These are phyloP conservation scores for Penaeus chinensis DNA, from an alignment of 1,140 invertebrate species.

Conservation along the genomic window DNA sequence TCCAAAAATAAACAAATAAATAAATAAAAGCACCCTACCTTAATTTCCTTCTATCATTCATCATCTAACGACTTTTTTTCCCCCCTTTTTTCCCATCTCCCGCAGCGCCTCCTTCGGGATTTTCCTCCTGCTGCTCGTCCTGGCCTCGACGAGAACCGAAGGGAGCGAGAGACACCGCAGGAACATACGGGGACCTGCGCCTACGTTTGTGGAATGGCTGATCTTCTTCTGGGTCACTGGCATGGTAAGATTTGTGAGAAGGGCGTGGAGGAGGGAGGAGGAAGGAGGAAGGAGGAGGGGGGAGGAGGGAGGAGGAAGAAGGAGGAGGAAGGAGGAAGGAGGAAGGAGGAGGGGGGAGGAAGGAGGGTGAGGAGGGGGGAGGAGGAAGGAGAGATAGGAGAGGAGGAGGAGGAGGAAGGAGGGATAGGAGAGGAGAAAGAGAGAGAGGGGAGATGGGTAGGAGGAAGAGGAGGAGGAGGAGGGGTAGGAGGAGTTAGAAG, in stretches of 20 bases:
- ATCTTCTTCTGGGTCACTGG: slow-evolving; percentile 73
- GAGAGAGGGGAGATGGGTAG: too few relatives aligned
- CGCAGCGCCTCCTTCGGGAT: slow-evolving; percentile 70
- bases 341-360: too few relatives aligned
- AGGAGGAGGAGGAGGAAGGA: too few relatives aligned
- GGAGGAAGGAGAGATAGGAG: neutral
- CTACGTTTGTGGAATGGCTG: slow-evolving; percentile 71
- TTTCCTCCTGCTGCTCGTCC: slow-evolving; percentile 69
- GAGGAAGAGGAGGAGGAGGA: too few relatives aligned
- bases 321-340: neutral
- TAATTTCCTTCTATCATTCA: neutral
- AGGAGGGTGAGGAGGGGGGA: neutral
- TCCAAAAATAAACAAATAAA: too few relatives aligned
- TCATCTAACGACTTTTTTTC: neutral
- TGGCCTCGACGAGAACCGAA: slow-evolving; percentile 68
- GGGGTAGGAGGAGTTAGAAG: too few relatives aligned
- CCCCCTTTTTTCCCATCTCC: neutral
- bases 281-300: too few relatives aligned
- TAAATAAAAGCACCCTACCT: too few relatives aligned
- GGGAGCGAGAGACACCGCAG: slow-evolving; percentile 65
- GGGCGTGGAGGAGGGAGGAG: neutral
- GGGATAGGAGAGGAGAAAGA: too few relatives aligned
- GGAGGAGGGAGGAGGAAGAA: neutral
- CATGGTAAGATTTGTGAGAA: slow-evolving; percentile 53
- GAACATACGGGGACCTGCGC: slow-evolving; percentile 70